phyloP scores from a whole-genome alignment of 2,888 invertebrate genomes.

The Perithous albicinctus region DNA sequence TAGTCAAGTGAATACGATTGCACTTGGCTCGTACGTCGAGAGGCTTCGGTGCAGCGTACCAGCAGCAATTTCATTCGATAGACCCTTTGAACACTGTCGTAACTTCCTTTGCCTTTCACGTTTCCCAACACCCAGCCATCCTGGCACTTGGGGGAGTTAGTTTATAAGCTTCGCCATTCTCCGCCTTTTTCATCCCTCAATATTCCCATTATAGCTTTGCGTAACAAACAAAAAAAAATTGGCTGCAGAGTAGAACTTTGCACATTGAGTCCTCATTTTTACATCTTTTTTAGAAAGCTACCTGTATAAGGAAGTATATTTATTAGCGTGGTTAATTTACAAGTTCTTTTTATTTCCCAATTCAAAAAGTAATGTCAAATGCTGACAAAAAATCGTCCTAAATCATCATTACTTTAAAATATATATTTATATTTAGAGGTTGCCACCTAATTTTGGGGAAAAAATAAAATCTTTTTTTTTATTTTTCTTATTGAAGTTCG shows the following conservation, averaged over 20 bases:
- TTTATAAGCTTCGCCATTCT: neutral
- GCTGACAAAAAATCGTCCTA: too few relatives aligned
- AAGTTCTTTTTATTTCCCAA: too few relatives aligned
- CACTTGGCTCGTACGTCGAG: slow-evolving; percentile 35
- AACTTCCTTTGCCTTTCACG: neutral
- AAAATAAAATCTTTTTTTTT: too few relatives aligned
- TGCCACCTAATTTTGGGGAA: too few relatives aligned
- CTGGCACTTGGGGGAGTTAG: neutral
- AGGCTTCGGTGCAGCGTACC: neutral
- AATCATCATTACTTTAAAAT: too few relatives aligned
- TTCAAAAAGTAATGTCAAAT: too few relatives aligned
- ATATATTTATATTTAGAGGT: too few relatives aligned
- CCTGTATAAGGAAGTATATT: too few relatives aligned
- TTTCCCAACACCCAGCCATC: slow-evolving; percentile 1
- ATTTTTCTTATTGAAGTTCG: too few relatives aligned
- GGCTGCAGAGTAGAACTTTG: neutral
- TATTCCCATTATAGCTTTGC: neutral
- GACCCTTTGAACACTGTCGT: slow-evolving; percentile 13
- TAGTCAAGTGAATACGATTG: slow-evolving; percentile 41
- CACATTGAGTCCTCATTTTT: too few relatives aligned
- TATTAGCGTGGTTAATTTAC: too few relatives aligned
- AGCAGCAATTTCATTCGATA: slow-evolving; percentile 26
- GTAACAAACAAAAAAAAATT: slow-evolving; percentile 6
- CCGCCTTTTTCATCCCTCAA: neutral
- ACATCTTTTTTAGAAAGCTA: too few relatives aligned